A percentile compares a stretch with the other conserved stretches of the same genome.
phyloP scores from a whole-genome alignment of 2,888 invertebrate genomes.

The Philereme transversata region DNA sequence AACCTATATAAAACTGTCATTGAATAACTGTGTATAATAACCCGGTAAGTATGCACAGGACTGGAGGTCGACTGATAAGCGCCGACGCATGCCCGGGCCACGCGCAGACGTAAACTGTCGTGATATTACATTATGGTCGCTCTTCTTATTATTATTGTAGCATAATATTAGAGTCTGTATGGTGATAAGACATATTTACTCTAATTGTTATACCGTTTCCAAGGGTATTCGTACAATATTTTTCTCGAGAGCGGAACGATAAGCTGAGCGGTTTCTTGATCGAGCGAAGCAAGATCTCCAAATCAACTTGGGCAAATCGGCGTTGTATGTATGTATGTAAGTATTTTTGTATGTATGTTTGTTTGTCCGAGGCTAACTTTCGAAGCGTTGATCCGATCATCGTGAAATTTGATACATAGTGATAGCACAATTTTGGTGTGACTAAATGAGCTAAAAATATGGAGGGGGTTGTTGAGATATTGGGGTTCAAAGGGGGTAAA shows the following conservation, averaged over 20 bases:
- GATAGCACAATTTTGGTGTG: no score
- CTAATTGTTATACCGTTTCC: constrained; percentile 27
- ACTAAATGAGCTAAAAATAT: no score
- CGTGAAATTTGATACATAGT: no score
- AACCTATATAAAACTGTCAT: background rate
- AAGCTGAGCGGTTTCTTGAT: constrained; percentile 5
- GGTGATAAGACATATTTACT: constrained; percentile 35
- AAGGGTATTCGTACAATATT: constrained; percentile 20
- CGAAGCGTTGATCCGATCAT: no score
- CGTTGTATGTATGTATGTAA: no score
- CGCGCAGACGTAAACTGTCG: constrained; percentile 48
- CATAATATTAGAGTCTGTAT: constrained; percentile 32
- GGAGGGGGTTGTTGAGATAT: no score
- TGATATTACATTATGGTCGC: constrained; percentile 44
- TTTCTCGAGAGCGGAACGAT: constrained; percentile 3
- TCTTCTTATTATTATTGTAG: constrained; percentile 38
- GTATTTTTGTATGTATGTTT: no score
- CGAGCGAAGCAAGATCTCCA: no score
- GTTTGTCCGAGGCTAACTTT: no score
- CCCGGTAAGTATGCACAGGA: constrained; percentile 40
- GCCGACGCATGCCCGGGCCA: constrained; percentile 53
- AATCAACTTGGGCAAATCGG: no score
- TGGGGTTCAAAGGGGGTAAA: no score
- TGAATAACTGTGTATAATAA: constrained; percentile 23
- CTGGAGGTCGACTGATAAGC: constrained; percentile 73